Evolutionary conservation across 2,113 vertebrate genomes (phyloP).

Genomic region (Propithecus coquereli): DNA sequence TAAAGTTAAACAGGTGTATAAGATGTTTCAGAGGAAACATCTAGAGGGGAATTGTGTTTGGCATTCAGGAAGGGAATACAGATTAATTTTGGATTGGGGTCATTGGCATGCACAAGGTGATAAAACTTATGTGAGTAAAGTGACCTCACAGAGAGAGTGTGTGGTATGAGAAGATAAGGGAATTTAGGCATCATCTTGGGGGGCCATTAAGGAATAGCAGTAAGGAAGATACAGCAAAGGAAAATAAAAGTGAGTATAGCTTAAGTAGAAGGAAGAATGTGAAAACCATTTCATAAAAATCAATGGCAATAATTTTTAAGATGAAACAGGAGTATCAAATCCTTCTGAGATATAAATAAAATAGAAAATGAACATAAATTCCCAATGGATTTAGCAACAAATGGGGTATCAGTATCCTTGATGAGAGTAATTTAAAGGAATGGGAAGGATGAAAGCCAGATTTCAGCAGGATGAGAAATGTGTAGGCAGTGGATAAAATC

Average conservation of each 20-base stretch:
- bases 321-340: neutral
- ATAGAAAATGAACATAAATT: neutral
- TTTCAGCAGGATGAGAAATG: neutral
- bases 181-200: neutral
- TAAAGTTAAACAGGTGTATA: neutral
- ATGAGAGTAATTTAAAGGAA: neutral
- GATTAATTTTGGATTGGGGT: no score
- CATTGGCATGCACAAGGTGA: neutral
- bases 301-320: neutral
- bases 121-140: no score
- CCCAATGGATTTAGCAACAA: neutral
- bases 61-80: neutral
- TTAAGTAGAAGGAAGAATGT: neutral
- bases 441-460: neutral
- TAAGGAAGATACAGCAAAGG: neutral
- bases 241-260: neutral
- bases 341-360: neutral
- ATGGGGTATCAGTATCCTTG: neutral
- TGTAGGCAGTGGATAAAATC: neutral
- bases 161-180: neutral
- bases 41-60: neutral
- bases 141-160: no score
- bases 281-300: neutral
- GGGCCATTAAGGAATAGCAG: neutral
- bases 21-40: neutral